Percentiles rank a stretch among this genome's conserved stretches.
Evolutionary conservation across 1,140 invertebrate genomes (phyloP).

Genomic region (Muscidifurax raptorellus): DNA sequence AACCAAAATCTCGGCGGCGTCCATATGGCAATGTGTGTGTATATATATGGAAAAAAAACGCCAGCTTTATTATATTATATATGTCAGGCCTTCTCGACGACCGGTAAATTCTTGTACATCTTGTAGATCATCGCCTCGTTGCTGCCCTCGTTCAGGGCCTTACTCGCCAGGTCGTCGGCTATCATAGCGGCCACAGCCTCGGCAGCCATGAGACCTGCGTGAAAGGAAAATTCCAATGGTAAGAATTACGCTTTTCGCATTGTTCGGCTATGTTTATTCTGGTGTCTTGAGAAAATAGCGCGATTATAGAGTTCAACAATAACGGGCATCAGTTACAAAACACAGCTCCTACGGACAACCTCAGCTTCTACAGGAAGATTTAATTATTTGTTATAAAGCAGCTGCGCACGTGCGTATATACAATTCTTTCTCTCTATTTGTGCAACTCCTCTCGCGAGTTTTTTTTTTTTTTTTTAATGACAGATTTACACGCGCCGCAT

Average conservation of each 20-base stretch:
- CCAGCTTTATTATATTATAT: no score
- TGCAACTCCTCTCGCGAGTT: neutral
- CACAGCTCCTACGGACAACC: no score
- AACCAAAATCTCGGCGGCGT: conserved; percentile 43
- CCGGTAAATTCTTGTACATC: conserved; percentile 70
- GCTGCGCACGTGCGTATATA: no score
- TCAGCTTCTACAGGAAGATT: no score
- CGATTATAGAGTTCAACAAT: no score
- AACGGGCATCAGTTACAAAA: no score
- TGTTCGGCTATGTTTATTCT: no score
- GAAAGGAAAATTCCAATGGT: conserved; percentile 55
- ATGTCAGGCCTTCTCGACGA: neutral
- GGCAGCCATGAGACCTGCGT: conserved; percentile 69
- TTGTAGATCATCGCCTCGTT: conserved; percentile 70
- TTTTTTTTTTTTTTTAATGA: neutral
- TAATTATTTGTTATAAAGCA: no score
- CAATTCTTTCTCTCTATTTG: neutral
- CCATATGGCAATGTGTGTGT: no score
- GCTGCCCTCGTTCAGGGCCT: conserved; percentile 68
- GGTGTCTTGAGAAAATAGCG: no score
- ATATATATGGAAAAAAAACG: no score
- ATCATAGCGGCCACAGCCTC: conserved; percentile 74
- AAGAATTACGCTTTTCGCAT: no score
- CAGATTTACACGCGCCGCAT: neutral
- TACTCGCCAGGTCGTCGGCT: conserved; percentile 70